Percentiles rank a stretch among this genome's conserved stretches.
Evolutionary conservation across 1,140 invertebrate species (phyloP).

Genomic region (Meloidogyne chitwoodi): DNA sequence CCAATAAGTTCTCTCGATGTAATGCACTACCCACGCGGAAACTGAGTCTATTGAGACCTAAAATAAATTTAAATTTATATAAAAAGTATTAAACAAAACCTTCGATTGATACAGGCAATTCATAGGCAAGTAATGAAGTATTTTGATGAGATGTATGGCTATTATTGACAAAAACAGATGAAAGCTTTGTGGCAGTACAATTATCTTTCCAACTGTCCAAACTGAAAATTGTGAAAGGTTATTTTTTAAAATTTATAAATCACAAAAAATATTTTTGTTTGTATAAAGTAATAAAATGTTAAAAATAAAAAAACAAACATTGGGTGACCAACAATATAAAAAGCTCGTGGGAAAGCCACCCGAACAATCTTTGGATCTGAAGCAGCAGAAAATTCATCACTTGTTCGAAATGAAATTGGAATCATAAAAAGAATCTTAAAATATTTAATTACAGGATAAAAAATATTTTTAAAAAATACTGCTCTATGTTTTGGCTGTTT

Average conservation of each 20-base stretch:
- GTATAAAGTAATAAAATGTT: too few species aligned
- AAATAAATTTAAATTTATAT: neutral
- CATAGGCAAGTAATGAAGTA: neutral
- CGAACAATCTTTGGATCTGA: constrained; percentile 15
- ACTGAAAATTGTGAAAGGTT: neutral
- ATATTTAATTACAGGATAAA: neutral
- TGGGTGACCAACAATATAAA: neutral
- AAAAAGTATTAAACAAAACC: neutral
- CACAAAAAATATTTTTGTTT: too few species aligned
- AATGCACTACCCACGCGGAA: neutral
- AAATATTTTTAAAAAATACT: neutral
- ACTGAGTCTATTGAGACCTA: neutral
- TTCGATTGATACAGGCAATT: neutral
- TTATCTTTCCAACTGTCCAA: neutral
- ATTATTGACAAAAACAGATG: neutral
- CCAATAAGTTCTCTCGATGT: neutral
- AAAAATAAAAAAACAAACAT: neutral
- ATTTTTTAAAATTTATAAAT: too few species aligned
- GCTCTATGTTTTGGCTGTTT: neutral
- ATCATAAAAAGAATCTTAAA: constrained; percentile 14
- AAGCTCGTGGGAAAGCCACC: constrained; percentile 1
- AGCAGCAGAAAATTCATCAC: constrained; percentile 1
- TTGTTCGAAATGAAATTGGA: constrained; percentile 8
- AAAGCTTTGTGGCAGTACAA: neutral
- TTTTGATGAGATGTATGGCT: neutral